Conservation (phyloP, 2,113 vertebrate genomes). For the Cavia porcellus region DNA sequence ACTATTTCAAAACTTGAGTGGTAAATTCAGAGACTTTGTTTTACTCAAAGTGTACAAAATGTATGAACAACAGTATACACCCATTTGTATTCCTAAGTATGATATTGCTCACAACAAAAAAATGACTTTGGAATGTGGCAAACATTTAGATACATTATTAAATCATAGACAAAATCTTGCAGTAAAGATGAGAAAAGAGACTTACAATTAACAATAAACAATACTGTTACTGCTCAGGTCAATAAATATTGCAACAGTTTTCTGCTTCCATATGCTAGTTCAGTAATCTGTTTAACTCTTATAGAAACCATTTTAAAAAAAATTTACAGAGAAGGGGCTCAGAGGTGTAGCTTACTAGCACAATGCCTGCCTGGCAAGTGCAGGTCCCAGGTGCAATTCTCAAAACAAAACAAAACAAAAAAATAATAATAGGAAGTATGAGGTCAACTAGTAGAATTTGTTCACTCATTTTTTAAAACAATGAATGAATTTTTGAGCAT, state of each 20-base stretch:
- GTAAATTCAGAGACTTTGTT: background rate
- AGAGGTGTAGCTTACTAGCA: too few relatives aligned
- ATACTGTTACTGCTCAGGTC: background rate
- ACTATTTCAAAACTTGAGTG: background rate
- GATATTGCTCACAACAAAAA: background rate
- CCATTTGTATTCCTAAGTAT: background rate
- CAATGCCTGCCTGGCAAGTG: too few relatives aligned
- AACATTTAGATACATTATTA: background rate
- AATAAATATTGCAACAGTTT: slow-evolving; percentile 20
- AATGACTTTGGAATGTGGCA: background rate
- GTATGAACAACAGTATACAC: background rate
- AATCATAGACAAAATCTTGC: background rate
- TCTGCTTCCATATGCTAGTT: background rate
- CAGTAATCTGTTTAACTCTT: background rate
- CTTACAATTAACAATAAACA: background rate
- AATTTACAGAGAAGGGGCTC: background rate
- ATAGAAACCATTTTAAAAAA: background rate
- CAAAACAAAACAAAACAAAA: too few relatives aligned
- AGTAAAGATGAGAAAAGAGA: background rate
- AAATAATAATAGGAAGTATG: background rate
- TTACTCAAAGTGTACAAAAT: slow-evolving; percentile 36
- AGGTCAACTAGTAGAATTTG: background rate
- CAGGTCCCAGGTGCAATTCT: too few relatives aligned
- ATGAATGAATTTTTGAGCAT: background rate
- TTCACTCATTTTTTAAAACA: background rate